Conservation (phyloP, 2,797 vertebrate species). For the Microctenopoma stevenorrisi region DNA sequence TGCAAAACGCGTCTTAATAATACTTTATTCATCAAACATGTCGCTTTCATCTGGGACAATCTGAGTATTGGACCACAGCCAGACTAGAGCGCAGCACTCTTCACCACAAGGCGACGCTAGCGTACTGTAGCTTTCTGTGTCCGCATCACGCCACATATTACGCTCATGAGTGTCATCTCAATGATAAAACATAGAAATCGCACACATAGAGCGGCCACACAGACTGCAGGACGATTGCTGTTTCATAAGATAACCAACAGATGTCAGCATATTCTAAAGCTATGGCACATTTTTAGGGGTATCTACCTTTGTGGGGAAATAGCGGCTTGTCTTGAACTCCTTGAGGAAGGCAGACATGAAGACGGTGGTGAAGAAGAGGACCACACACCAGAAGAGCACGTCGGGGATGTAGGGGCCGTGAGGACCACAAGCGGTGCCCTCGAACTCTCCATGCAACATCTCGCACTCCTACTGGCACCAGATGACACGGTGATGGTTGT, state of each 20-base stretch:
- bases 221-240: constrained; percentile 20
- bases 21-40: background rate
- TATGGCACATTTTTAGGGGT: background rate
- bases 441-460: constrained; percentile 87
- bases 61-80: background rate
- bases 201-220: constrained; percentile 19
- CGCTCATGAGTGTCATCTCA: constrained; percentile 44
- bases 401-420: constrained; percentile 97
- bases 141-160: constrained; percentile 55
- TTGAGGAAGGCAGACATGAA: constrained; percentile 95
- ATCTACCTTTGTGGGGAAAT: constrained; percentile 96
- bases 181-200: constrained; percentile 57
- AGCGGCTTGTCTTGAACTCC: constrained; percentile 97
- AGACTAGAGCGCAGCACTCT: background rate
- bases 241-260: constrained; percentile 39
- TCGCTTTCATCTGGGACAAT: too few species aligned
- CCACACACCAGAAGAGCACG: constrained; percentile 97
- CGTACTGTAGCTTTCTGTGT: background rate
- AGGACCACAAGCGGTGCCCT: constrained; percentile 91
- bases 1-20: background rate
- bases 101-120: constrained; percentile 59
- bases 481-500: constrained; percentile 20
- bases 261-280: constrained; percentile 46
- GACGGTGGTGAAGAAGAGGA: constrained; percentile 98
- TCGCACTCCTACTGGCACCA: constrained; percentile 87